These are phyloP conservation scores for Sminthopsis crassicaudata DNA, from an alignment of 2,113 vertebrate genomes.

Conservation along the genomic window DNA sequence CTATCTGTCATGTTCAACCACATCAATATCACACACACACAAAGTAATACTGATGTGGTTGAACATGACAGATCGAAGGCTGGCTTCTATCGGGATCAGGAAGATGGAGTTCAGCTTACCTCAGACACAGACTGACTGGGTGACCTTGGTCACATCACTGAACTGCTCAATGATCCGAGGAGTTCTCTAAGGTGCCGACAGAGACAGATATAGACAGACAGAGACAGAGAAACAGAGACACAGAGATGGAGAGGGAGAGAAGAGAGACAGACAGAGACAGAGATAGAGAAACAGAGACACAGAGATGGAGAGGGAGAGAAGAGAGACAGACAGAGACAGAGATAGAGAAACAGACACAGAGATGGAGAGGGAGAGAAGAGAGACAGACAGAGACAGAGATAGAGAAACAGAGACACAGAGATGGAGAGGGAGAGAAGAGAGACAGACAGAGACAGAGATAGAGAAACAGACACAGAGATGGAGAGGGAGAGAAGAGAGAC, in stretches of 20 bases:
- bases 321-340: not conserved
- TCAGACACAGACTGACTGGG: not conserved
- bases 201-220: no score
- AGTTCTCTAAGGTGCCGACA: not conserved
- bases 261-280: no score
- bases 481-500: no score
- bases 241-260: no score
- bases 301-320: fast-evolving
- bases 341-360: no score
- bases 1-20: no score
- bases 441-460: no score
- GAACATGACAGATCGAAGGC: not conserved
- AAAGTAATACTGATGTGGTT: not conserved
- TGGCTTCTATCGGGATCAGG: not conserved
- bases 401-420: not conserved
- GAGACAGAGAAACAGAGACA: no score
- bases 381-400: no score
- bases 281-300: not conserved
- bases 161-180: not conserved
- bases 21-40: no score
- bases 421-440: not conserved
- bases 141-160: not conserved
- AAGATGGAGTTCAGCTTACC: not conserved
- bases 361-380: not conserved
- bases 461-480: no score